These are phyloP conservation scores for Amphilophus citrinellus DNA, from an alignment of 2,113 vertebrate genomes.

Conservation along the genomic window DNA sequence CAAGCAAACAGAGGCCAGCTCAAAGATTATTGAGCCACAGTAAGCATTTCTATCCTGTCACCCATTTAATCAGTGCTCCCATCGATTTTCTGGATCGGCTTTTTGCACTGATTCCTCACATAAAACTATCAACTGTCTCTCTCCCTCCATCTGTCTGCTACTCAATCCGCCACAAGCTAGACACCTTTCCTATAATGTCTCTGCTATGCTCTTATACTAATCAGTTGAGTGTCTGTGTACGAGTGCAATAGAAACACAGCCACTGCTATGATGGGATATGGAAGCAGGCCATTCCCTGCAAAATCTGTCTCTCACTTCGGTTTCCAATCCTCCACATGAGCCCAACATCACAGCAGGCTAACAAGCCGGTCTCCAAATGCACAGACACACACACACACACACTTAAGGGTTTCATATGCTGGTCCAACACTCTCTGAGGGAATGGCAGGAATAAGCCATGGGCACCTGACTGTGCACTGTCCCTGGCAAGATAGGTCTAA, in stretches of 20 bases:
- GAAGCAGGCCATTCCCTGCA: slow-evolving; percentile 22
- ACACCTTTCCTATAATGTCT: slow-evolving; percentile 26
- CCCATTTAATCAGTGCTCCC: slow-evolving; percentile 68
- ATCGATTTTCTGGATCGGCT: slow-evolving; percentile 66
- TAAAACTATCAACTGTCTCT: slow-evolving; percentile 56
- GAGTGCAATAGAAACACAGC: slow-evolving; percentile 16
- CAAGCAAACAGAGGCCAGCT: neutral
- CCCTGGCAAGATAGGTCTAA: slow-evolving; percentile 12
- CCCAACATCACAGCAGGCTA: slow-evolving; percentile 48
- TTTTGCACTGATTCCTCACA: slow-evolving; percentile 50
- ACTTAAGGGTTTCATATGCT: slow-evolving; percentile 13
- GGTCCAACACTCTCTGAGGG: slow-evolving; percentile 7
- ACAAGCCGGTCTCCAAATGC: slow-evolving; percentile 26
- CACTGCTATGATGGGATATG: slow-evolving; percentile 12
- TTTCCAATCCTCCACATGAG: slow-evolving; percentile 36
- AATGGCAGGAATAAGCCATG: slow-evolving; percentile 25
- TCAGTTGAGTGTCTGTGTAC: slow-evolving; percentile 34
- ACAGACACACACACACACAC: slow-evolving; percentile 11
- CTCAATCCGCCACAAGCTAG: slow-evolving; percentile 26
- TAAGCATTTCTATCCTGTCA: slow-evolving; percentile 51
- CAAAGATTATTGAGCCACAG: slow-evolving; percentile 47
- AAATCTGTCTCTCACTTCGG: slow-evolving; percentile 38
- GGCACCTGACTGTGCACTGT: slow-evolving; percentile 14
- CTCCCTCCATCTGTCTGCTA: slow-evolving; percentile 12
- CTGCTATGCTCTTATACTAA: slow-evolving; percentile 31